Base-by-base conservation (phyloP, 37 sponge, comb jelly and placozoan species). In the Ianthella basta region DNA sequence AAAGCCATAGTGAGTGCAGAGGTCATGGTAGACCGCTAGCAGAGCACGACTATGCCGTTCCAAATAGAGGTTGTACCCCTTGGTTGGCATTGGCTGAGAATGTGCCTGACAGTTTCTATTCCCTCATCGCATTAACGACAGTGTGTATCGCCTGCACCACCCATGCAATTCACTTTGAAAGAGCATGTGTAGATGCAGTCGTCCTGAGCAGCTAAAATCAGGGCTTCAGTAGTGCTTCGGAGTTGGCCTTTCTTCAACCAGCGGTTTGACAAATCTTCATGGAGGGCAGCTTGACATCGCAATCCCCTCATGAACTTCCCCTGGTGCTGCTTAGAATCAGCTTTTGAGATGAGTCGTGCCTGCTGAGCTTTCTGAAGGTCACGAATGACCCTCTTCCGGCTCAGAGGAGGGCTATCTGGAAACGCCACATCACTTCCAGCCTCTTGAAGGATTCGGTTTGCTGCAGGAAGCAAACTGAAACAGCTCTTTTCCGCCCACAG, bases 171-270 rank as follows among this genome's bases (percentile, higher is more conserved):
- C 5, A 13, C 27, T 80, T 55, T 10, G n/a, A 24, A 55, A 25
- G 29, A 24, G 27, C 55, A 40, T 4, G 86, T 86, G 56, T 60
- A 35, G 33, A 80, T 59, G 0, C 79, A 56, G 4, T 74, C 80
- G 66, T 86, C 80, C 36, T 86, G 86, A 6, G 57, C 80, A 32
- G 86, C 86, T 2, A 80, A 12, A 15, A 80, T 64, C 55, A 86
- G 37, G 1, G 65, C 56, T 55, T 74, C 75, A 30, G 37, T 74
- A 12, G 27, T 10, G 21, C 38, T n/a, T 74, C 75, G 5, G 32
- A 74, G 14, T 27, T 15, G 27, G 10, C 75, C 75, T 23, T 74
- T 33, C 8, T 24, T 24, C 4, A 50, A 57, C 80, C 80, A 80
- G 23, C 35, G 29, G 6, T 50, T 21, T 10, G 25, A 24, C 24